These are phyloP conservation scores for Gymnothorax javanicus DNA, from an alignment of 2,797 vertebrate genomes.

Conservation along the genomic window DNA sequence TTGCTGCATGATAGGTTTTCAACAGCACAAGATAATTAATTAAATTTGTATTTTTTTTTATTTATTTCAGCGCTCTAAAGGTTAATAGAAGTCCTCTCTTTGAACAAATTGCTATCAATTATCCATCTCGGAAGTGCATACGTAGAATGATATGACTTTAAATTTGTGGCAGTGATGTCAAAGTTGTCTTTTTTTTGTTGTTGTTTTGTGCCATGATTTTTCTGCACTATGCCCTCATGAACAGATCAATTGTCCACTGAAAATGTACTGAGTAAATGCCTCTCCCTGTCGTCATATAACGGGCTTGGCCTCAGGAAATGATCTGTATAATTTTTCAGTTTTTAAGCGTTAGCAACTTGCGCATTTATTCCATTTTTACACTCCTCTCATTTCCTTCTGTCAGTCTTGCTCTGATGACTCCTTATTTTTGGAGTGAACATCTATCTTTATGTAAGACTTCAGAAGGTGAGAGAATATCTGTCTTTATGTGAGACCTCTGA, in stretches of 20 bases:
- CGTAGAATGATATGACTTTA: background rate
- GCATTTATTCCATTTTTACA: background rate
- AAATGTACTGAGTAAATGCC: background rate
- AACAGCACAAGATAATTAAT: no score
- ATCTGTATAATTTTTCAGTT: background rate
- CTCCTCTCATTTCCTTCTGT: background rate
- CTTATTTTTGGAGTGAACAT: background rate
- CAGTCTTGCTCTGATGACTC: background rate
- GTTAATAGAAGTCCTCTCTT: no score
- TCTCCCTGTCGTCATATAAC: background rate
- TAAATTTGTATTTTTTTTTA: no score
- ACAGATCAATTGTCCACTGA: background rate
- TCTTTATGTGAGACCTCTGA: background rate
- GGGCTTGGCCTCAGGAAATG: background rate
- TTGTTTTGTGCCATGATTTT: background rate
- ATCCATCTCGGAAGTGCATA: no score
- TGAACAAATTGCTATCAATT: no score
- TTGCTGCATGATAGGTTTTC: no score
- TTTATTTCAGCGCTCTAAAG: no score
- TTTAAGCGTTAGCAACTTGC: background rate
- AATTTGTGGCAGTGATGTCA: background rate
- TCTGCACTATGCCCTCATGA: no score
- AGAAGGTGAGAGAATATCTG: background rate
- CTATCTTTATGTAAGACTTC: background rate
- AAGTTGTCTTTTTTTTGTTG: background rate